Conservation (phyloP, 2,797 vertebrate genomes). For the Gadopsis bispinosus region DNA sequence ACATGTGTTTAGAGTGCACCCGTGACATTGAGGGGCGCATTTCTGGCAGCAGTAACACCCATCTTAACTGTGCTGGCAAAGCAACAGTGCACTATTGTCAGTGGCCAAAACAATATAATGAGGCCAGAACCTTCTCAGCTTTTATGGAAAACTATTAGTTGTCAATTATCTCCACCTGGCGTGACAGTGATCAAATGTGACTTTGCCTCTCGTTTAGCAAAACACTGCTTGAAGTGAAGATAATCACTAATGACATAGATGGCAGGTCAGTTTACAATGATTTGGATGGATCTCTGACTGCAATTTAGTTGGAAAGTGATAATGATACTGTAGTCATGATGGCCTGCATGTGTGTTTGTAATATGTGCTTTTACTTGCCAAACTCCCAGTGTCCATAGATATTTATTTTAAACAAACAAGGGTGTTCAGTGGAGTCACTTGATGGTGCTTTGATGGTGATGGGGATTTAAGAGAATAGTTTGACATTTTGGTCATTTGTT, state of each 20-base stretch:
- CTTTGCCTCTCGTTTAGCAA: slow-evolving; percentile 19
- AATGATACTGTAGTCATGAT: slow-evolving; percentile 1
- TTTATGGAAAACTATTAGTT: slow-evolving; percentile 6
- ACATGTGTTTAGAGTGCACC: neutral
- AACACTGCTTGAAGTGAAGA: too few relatives aligned
- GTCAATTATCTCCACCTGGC: slow-evolving; percentile 7
- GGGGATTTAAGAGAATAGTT: neutral
- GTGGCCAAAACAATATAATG: slow-evolving; percentile 17
- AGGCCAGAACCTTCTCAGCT: slow-evolving; percentile 24
- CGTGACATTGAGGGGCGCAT: neutral
- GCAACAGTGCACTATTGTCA: slow-evolving; percentile 21
- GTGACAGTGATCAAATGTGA: slow-evolving; percentile 27
- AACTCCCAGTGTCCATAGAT: neutral
- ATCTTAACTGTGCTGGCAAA: slow-evolving; percentile 16
- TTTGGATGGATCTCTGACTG: slow-evolving; percentile 7
- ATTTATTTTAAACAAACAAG: neutral
- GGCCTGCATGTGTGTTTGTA: slow-evolving; percentile 5
- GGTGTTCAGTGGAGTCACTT: neutral
- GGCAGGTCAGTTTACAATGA: slow-evolving; percentile 2
- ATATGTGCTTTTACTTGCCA: neutral
- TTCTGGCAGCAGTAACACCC: slow-evolving; percentile 14
- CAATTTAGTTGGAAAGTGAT: slow-evolving; percentile 2
- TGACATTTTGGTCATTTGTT: neutral
- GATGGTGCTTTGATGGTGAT: neutral
- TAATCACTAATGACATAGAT: slow-evolving; percentile 11